Percentiles rank a stretch among this genome's conserved stretches.
These are phyloP conservation scores for Sitta europaea DNA, from an alignment of 2,113 vertebrate genomes.

Conservation along the genomic window DNA sequence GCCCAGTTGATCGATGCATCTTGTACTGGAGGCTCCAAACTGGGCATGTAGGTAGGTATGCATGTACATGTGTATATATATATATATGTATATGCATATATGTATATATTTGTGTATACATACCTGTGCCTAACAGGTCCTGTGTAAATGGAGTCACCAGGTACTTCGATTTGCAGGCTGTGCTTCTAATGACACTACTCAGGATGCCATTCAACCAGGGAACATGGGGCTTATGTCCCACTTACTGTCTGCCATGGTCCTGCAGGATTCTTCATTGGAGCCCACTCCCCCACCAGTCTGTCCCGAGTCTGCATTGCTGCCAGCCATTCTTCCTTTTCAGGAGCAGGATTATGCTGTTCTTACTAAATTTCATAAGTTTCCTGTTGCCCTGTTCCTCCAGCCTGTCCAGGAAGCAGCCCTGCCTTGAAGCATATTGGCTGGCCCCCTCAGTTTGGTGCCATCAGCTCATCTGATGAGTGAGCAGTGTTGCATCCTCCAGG, in stretches of 20 bases:
- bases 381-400: not conserved
- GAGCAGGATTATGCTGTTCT: not conserved
- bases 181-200: not conserved
- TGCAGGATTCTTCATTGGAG: not conserved
- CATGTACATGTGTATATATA: too few species aligned
- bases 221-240: not conserved
- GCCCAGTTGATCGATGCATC: fast-evolving
- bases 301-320: not conserved
- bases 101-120: too few species aligned
- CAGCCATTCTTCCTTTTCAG: not conserved
- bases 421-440: not conserved
- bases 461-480: not conserved
- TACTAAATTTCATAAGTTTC: not conserved
- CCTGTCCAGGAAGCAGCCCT: not conserved
- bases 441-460: not conserved
- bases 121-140: not conserved
- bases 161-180: not conserved
- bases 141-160: not conserved
- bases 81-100: too few species aligned
- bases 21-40: not conserved
- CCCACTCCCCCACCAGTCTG: not conserved
- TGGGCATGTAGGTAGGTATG: not conserved
- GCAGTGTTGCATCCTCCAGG: not conserved
- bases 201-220: not conserved
- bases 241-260: not conserved